Conservation (phyloP, 2,888 invertebrate species). For the Sminthurides aquaticus region DNA sequence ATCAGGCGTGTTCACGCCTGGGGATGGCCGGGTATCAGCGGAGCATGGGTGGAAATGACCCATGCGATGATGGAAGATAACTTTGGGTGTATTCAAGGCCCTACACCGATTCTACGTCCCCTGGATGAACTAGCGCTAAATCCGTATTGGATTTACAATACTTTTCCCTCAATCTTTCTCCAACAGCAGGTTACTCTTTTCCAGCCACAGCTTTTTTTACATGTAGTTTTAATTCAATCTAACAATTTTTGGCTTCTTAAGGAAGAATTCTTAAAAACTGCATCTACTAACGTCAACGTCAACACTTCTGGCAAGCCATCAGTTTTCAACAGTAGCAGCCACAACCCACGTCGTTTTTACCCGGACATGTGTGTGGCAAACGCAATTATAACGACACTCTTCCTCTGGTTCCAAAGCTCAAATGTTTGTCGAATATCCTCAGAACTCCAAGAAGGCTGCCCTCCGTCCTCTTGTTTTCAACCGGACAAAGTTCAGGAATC, state of each 20-base stretch:
- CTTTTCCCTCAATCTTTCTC: conserved; percentile 30
- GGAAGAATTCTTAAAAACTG: neutral
- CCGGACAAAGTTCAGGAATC: neutral
- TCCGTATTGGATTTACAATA: conserved; percentile 29
- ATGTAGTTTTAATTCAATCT: too few relatives aligned
- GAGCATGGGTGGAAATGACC: conserved; percentile 32
- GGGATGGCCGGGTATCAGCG: conserved; percentile 40
- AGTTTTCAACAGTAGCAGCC: too few relatives aligned
- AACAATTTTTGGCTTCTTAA: too few relatives aligned
- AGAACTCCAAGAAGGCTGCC: neutral
- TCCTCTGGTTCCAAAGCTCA: conserved; percentile 37
- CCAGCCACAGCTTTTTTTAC: too few relatives aligned
- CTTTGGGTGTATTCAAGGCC: conserved; percentile 29
- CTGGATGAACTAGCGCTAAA: conserved; percentile 33
- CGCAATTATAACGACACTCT: conserved; percentile 34
- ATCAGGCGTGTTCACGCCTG: conserved; percentile 36
- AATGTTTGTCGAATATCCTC: conserved; percentile 11
- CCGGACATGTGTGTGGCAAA: conserved; percentile 36
- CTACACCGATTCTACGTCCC: conserved; percentile 33
- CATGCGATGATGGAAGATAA: conserved; percentile 33
- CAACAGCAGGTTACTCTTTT: conserved; percentile 33
- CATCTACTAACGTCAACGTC: conserved; percentile 1
- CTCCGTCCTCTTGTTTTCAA: neutral
- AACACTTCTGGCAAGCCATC: too few relatives aligned
- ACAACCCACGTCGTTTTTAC: too few relatives aligned